These are phyloP conservation scores for Stegostoma tigrinum DNA, from an alignment of 2,113 vertebrate genomes.

Conservation along the genomic window DNA sequence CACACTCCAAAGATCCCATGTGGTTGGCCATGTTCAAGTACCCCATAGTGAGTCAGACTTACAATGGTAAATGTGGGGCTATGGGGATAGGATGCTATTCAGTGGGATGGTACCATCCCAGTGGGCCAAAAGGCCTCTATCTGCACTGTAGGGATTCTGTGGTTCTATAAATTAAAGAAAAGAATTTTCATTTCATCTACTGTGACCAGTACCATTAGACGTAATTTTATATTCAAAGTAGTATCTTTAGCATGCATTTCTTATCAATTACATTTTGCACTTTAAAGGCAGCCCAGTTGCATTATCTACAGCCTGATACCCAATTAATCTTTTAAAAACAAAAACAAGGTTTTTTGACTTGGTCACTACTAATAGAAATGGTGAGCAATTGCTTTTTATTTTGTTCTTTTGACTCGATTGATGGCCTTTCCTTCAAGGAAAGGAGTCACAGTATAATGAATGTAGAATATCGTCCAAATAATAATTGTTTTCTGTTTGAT, in stretches of 20 bases:
- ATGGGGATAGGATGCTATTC: too few species aligned
- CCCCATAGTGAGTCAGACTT: too few species aligned
- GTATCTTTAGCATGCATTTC: neutral
- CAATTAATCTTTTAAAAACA: neutral
- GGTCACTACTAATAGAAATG: neutral
- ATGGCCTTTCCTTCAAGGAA: neutral
- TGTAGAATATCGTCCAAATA: neutral
- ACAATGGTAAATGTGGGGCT: too few species aligned
- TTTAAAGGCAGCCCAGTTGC: neutral
- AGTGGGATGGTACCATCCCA: too few species aligned
- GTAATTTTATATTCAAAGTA: neutral
- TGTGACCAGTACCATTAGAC: neutral
- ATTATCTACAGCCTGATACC: neutral
- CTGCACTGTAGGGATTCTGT: too few species aligned
- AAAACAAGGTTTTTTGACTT: neutral
- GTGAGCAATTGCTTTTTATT: neutral
- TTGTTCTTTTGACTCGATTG: neutral
- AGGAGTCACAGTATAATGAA: neutral
- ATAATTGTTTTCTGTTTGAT: neutral
- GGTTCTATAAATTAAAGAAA: neutral
- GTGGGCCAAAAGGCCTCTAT: too few species aligned
- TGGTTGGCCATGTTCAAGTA: too few species aligned
- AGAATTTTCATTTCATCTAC: neutral
- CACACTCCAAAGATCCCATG: too few species aligned
- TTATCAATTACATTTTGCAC: neutral